Evolutionary conservation across 1,140 invertebrate species (phyloP).

Genomic region (Pogonognathellus flavescens): DNA sequence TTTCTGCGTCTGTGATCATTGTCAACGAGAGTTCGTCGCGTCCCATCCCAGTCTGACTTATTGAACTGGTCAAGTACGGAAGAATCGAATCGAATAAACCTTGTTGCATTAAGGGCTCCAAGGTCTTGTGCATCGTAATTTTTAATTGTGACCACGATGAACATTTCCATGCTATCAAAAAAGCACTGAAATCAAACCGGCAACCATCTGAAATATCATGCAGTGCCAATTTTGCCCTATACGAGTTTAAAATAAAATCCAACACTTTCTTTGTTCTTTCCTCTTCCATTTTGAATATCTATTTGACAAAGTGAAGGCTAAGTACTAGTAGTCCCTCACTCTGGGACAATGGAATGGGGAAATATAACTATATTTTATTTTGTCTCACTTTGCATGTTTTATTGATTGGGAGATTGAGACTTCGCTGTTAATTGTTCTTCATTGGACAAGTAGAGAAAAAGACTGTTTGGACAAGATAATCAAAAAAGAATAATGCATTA

Average conservation of each 20-base stretch:
- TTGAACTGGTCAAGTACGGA: constrained; percentile 64
- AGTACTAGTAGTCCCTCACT: no score
- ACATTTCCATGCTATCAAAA: constrained; percentile 55
- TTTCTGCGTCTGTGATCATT: not conserved
- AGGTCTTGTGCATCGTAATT: constrained; percentile 14
- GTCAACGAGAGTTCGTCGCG: not conserved
- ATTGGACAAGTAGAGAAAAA: no score
- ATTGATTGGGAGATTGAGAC: no score
- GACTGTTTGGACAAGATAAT: no score
- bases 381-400: no score
- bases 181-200: constrained; percentile 62
- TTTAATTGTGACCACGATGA: constrained; percentile 34
- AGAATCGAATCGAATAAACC: constrained; percentile 68
- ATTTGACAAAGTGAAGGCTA: no score
- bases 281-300: constrained; percentile 51
- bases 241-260: constrained; percentile 64
- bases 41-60: not conserved
- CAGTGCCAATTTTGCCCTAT: constrained; percentile 61
- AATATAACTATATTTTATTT: no score
- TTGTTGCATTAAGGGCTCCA: constrained; percentile 65
- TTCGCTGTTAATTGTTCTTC: no score
- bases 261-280: constrained; percentile 60
- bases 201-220: constrained; percentile 47
- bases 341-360: no score
- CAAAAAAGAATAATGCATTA: no score